Evolutionary conservation across 2,888 invertebrate species (phyloP), one percentile per base, ranked within the genome.

Genomic region (Thereva unica): DNA sequence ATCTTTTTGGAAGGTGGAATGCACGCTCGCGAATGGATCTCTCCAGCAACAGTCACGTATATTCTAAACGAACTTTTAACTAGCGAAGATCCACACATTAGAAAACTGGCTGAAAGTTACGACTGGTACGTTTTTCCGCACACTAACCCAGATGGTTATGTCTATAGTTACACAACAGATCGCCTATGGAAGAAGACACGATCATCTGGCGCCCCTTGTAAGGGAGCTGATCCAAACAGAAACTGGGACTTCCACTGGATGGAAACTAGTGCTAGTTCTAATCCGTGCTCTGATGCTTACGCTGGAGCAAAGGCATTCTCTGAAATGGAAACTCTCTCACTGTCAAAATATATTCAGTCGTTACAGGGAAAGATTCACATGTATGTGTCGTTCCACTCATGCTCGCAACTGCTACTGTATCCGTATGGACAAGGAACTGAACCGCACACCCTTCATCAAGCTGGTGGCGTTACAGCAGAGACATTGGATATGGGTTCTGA

Each of bases 101-200:
- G 78, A 61, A 70, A 77, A 5, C 83, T 86, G 7, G 83, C 85
- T 0, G 80, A 85, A 59, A 82, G 82, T 42, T 85, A 84, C 72
- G 89, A 89, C 71, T 92, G 90, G 89, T 89, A 90, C 75, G 83
- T 92, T 66, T 83, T 92, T 69, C 91, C 92, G 0, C 81, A 88
- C 23, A 78, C 87, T 37, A 92, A 92, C 76, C 91, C 91, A 7
- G 92, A 93, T 80, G 92, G 92, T 3, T 90, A 85, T 73, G 86
- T 85, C 44, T 89, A 85, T 76, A 85, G 89, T 0, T 88, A 89
- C 73, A 83, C 84, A 4, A 78, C 76, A 12, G 87, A 85, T 50
- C 84, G 89, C 52, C 71, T 87, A 65, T 89, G 89, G 89, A 77
- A 85, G 10, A 89, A 89, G 73, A 89, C 88, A 5, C 82, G 89